Evolutionary conservation across 2,888 invertebrate genomes (phyloP), one percentile per base, ranked within the genome.

Genomic region (Amblyjoppa proteus): DNA sequence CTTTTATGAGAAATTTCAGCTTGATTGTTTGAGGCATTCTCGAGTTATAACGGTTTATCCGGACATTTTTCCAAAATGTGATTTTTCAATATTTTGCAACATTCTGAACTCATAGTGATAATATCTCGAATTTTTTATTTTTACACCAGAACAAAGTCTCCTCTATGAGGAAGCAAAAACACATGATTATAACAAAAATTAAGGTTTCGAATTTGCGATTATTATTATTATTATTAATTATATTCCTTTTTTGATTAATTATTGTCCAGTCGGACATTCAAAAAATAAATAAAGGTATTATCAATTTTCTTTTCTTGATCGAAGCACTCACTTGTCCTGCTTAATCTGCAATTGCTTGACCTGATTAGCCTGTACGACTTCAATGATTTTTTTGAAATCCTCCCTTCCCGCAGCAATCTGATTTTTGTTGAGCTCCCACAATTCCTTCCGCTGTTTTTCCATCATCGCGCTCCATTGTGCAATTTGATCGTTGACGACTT

Each of bases 381-480:
- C 94, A 91, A 96, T 95, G 81, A 96, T 92, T 87, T 94, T 95
- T 88, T 95, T 95, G 45, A 96, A 93, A 78, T 95, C 94, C 13
- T 95, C 95, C 86, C 95, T 94, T 84, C 95, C 95, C 76, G 94
- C 94, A 71, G 94, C 92, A 68, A 96, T 94, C 87, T 96, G 96
- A 56, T 92, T 92, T 90, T 95, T 96, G 89, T 95, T 92, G 89
- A 96, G 89, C 88, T 95, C 96, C 95, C 96, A 96, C 91, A 96
- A 96, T 89, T 96, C 94, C 81, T 94, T 94, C 7, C 93, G 91
- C 34, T 95, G 95, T 38, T 94, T 92, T 81, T 95, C 94, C 85
- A 95, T 93, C 95, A 96, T 95, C 7, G 95, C 95, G 0, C 96
- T 95, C 96, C 96, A 96, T 90, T 96, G 96, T 71, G 94, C 94